Conservation (phyloP, 23 tunicate genomes). For the Ascidia mentula region DNA sequence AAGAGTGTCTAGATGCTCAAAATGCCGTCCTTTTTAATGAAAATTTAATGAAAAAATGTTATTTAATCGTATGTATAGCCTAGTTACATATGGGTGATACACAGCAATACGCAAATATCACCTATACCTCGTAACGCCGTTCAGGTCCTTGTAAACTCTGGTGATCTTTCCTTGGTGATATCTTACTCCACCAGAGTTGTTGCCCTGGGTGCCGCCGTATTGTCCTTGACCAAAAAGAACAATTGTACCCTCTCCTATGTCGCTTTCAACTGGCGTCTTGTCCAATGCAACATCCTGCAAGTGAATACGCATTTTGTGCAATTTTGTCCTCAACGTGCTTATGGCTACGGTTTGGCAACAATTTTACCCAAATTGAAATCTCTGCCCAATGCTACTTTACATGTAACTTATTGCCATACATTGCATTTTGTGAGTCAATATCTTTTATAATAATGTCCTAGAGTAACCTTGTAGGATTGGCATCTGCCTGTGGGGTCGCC, state of each 20-base stretch:
- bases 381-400: background rate
- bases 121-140: slow-evolving; percentile 47
- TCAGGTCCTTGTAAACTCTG: slow-evolving; percentile 21
- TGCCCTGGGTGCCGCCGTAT: slow-evolving; percentile 76
- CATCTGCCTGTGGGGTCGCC: slow-evolving; percentile 72
- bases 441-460: no score
- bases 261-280: slow-evolving; percentile 28
- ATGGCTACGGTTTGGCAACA: no score
- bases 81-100: background rate
- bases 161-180: slow-evolving; percentile 91
- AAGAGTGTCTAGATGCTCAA: background rate
- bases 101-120: background rate
- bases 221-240: slow-evolving; percentile 72
- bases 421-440: no score
- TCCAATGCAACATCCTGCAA: slow-evolving; percentile 81
- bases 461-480: slow-evolving; percentile 86
- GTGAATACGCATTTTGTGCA: no score
- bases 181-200: slow-evolving; percentile 76
- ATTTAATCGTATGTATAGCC: background rate
- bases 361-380: background rate
- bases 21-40: background rate
- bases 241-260: slow-evolving; percentile 70
- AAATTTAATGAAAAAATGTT: no score
- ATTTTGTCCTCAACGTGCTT: no score
- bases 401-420: background rate